Evolutionary conservation across 2,797 vertebrate genomes (phyloP), one percentile per base, ranked within the genome.

Genomic region (Acanthiza pusilla): DNA sequence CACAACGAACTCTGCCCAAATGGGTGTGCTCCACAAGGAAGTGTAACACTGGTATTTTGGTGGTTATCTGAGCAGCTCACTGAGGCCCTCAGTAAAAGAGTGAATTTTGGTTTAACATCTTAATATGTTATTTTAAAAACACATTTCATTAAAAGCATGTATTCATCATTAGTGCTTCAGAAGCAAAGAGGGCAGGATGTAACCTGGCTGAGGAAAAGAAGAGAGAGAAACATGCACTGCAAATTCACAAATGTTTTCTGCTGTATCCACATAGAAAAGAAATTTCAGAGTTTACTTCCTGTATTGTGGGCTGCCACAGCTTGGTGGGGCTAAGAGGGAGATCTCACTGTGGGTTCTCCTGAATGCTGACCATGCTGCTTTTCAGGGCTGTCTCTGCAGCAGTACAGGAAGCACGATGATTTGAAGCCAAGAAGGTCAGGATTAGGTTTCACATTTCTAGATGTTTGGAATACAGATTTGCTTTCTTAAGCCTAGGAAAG

Each of bases 191-290:
- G 30, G 30, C 9, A 10, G 22, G n/a, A 45, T 86, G 38, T 45
- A 63, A 88, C 70, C 53, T 53, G 84, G 53, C 60, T 85, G 50
- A 71, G 76, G 34, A 57, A 50, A 80, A 76, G 36, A 42, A 40
- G 30, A 23, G 32, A 75, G 42, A 83, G 51, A 88, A 87, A 85
- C 4, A 9, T 75, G 65, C 73, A 53, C 72, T 85, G 66, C 73
- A 91, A 93, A 92, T 78, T 92, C 79, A 89, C 62, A 75, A 51
- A 22, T 47, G 50, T 81, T 88, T 94, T 61, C 72, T 55, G 29
- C 32, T 54, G 42, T 43, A 50, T 82, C 42, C 61, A 40, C 71
- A 13, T 1, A 14, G 79, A 66, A 78, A 81, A 50, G 48, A 50
- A 62, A 88, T 57, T 32, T 55, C 54, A 61, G 77, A 54, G 60